Evolutionary conservation across 2,113 vertebrate species (phyloP).

Genomic region (Pygathrix nemaeus): DNA sequence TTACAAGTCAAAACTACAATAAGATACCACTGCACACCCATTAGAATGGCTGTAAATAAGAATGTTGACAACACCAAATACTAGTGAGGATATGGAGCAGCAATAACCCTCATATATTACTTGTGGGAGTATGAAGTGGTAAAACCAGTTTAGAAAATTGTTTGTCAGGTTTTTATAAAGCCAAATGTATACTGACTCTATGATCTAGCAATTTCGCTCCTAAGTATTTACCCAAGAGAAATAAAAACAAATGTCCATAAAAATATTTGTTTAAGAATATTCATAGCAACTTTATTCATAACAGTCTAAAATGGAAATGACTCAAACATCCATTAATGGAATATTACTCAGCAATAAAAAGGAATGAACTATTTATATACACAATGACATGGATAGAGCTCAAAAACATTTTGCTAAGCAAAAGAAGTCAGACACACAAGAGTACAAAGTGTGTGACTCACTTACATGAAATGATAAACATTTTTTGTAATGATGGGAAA

Average conservation of each 20-base stretch:
- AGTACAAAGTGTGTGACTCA: neutral
- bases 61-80: neutral
- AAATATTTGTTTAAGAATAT: neutral
- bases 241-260: neutral
- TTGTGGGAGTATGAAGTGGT: neutral
- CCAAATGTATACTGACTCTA: neutral
- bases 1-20: neutral
- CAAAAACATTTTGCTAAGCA: neutral
- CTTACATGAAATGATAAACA: neutral
- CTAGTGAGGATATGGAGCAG: neutral
- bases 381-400: neutral
- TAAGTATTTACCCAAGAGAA: neutral
- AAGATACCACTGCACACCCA: neutral
- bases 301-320: neutral
- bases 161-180: neutral
- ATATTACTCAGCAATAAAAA: neutral
- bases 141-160: neutral
- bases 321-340: neutral
- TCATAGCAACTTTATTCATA: neutral
- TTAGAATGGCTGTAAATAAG: neutral
- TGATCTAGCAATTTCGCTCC: neutral
- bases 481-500: neutral
- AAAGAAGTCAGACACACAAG: neutral
- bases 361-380: neutral
- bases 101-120: neutral